Conservation (phyloP, 2,888 invertebrate genomes). For the Cheilosia variabilis region DNA sequence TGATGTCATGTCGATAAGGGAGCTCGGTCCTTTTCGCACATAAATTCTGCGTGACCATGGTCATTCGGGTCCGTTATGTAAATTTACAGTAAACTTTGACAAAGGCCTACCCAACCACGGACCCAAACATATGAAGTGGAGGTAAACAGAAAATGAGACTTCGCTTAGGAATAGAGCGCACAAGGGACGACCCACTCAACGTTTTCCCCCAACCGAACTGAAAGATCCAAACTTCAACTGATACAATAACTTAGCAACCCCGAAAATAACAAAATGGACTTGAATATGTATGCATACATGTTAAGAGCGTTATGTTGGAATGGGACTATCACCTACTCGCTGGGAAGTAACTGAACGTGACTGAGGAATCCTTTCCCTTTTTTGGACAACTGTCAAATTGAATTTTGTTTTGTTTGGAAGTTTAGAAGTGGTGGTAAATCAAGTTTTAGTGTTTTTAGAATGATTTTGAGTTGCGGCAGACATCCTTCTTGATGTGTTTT, state of each 20-base stretch:
- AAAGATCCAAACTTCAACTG: not conserved
- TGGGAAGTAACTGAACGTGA: not conserved
- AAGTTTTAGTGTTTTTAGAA: not conserved
- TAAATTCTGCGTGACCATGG: conserved; percentile 21
- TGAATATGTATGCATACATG: not conserved
- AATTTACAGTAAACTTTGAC: conserved; percentile 36
- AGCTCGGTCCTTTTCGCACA: conserved; percentile 10
- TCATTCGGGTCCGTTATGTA: conserved; percentile 30
- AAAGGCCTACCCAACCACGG: not conserved
- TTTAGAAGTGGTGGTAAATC: not conserved
- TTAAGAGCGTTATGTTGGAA: not conserved
- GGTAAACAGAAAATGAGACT: not conserved
- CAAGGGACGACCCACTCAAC: not conserved
- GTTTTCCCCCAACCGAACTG: not conserved
- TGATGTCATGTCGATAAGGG: conserved; percentile 21
- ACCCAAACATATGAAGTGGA: not conserved
- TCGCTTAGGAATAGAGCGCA: not conserved
- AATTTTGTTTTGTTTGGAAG: not conserved
- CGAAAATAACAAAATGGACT: not conserved
- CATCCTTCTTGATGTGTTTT: too few relatives aligned
- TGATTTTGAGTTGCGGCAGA: not conserved
- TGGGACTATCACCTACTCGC: not conserved
- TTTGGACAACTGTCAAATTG: not conserved
- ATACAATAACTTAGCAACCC: not conserved
- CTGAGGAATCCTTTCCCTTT: not conserved